Percentiles rank a stretch among this genome's conserved stretches.
These are phyloP conservation scores for Burhinus bistriatus DNA, from an alignment of 2,113 vertebrate genomes.

Conservation along the genomic window DNA sequence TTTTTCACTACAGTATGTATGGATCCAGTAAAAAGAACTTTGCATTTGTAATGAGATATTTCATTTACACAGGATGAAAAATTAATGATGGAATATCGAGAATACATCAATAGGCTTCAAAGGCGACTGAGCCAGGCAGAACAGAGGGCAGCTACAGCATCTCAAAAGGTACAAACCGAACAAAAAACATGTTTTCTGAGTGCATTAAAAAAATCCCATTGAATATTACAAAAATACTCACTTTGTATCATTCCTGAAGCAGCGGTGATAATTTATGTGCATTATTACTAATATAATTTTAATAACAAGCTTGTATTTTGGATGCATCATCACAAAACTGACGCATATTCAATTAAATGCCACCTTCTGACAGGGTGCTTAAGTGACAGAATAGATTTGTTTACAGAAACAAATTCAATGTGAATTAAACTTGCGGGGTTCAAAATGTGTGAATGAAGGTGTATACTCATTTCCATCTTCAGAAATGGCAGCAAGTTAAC, in stretches of 20 bases:
- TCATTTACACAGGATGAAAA: conserved; percentile 80
- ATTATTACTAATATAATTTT: neutral
- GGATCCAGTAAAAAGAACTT: neutral
- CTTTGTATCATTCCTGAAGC: neutral
- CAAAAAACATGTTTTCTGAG: neutral
- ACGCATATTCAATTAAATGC: neutral
- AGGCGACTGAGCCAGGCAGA: conserved; percentile 85
- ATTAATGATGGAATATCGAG: conserved; percentile 80
- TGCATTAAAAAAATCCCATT: neutral
- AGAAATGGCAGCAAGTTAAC: neutral
- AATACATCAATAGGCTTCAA: conserved; percentile 85
- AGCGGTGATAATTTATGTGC: neutral
- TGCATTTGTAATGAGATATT: conserved; percentile 30
- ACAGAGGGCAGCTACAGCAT: conserved; percentile 80
- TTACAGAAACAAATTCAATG: neutral
- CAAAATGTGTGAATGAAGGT: neutral
- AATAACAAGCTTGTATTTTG: neutral
- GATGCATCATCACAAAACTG: neutral
- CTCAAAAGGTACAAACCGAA: conserved; percentile 82
- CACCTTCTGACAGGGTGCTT: neutral
- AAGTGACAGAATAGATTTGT: neutral
- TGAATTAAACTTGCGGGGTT: neutral
- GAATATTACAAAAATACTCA: too few species aligned
- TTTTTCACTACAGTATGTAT: neutral
- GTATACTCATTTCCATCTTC: neutral